Conservation (phyloP, 2,113 vertebrate species). For the Lepus europaeus region DNA sequence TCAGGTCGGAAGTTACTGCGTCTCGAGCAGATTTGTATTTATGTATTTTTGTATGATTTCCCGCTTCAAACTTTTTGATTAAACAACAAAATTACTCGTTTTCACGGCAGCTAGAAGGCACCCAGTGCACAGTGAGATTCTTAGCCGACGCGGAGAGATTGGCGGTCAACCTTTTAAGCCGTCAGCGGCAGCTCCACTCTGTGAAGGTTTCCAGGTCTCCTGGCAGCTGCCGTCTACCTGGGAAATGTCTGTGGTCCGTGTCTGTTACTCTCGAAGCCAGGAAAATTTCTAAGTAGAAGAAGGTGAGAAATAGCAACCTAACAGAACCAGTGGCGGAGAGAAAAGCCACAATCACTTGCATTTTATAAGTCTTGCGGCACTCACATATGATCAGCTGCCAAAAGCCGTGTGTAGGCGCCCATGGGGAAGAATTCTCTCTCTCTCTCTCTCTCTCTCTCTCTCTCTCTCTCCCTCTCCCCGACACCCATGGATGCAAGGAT, state of each 20-base stretch:
- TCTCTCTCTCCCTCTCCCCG: fast-evolving
- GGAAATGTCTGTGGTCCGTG: background rate
- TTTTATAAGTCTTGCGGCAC: background rate
- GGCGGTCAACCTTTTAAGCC: background rate
- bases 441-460: background rate
- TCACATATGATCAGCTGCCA: background rate
- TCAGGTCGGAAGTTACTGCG: no score
- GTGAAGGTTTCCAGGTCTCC: background rate
- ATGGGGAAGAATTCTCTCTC: background rate
- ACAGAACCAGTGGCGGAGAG: background rate
- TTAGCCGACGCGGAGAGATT: background rate
- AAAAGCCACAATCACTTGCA: background rate
- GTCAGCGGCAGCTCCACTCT: background rate
- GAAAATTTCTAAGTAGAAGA: background rate
- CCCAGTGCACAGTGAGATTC: background rate
- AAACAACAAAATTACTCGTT: background rate
- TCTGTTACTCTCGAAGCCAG: background rate
- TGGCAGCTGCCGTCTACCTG: background rate
- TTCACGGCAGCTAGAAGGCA: background rate
- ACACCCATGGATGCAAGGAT: background rate
- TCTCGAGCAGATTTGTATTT: background rate
- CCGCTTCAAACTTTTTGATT: background rate
- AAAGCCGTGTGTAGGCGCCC: fast-evolving
- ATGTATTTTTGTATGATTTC: background rate
- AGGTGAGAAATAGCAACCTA: background rate